Evolutionary conservation across 2,797 vertebrate genomes (phyloP).

Genomic region (Psittacula echo): DNA sequence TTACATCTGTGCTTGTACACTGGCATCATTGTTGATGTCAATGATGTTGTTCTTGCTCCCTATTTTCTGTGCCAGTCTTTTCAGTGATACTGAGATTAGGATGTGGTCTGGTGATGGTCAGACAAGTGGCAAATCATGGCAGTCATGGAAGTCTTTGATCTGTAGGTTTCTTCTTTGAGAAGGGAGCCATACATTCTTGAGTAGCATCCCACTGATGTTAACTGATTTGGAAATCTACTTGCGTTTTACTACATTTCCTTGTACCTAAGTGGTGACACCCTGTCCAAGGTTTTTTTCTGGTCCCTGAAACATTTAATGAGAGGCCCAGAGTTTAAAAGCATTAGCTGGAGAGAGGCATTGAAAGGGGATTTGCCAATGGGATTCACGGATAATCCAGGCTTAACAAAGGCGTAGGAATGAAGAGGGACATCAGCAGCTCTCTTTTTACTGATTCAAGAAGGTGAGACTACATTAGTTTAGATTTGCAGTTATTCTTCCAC

Average conservation of each 20-base stretch:
- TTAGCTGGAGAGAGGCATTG: slow-evolving; percentile 39
- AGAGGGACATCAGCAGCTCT: slow-evolving; percentile 21
- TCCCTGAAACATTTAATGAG: slow-evolving; percentile 27
- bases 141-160: background rate
- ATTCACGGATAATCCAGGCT: slow-evolving; percentile 55
- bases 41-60: background rate
- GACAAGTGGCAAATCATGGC: background rate
- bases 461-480: slow-evolving; percentile 8
- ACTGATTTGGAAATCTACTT: background rate
- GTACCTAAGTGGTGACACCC: background rate
- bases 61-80: background rate
- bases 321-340: background rate
- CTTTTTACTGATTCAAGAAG: background rate
- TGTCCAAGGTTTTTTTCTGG: background rate
- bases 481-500: background rate
- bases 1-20: background rate
- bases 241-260: background rate
- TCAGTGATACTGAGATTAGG: background rate
- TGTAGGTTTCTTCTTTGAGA: background rate
- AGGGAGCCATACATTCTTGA: background rate
- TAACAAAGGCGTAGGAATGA: slow-evolving; percentile 30
- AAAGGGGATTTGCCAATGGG: slow-evolving; percentile 46
- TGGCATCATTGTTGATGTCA: background rate
- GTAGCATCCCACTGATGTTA: background rate
- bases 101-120: background rate